Base-by-base conservation (phyloP, 2,113 vertebrate genomes). In the Mus spicilegus region DNA sequence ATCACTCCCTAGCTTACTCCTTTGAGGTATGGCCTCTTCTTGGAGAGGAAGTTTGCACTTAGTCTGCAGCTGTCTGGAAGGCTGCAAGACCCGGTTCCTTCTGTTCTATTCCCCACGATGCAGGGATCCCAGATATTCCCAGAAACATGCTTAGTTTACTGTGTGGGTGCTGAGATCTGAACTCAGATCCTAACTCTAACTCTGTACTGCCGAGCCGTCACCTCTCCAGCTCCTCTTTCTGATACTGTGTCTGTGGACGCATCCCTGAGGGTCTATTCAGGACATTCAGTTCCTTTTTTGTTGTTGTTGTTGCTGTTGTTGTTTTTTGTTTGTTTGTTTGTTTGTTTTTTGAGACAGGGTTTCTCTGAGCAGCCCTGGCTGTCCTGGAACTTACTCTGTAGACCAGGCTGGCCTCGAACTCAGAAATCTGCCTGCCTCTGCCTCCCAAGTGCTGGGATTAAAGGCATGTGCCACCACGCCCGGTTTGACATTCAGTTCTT, bases 181-280 rank as follows among this genome's bases (percentile, higher is more conserved):
- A 65, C n/a, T 9, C n/a, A 30, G 80, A 26, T 3, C n/a, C 24
- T 26, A 1, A 30, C 13, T 85, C 7, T 63, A 14, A 30, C 13
- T 85, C 7, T 63, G 14, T 2, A 63, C n/a, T 84, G 56, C n/a
- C 5, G 58, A 42, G 24, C 13, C 13, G 8, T 42, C 42, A 42
- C 33, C 61, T 65, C 82, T 46, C 14, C 46, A 39, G 26, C 36
- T 85, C 14, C 26, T 85, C 24, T 33, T 30, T 11, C 39, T 33
- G 8, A 33, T 2, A 14, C 3, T 16, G 1, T 28, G 1, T 30
- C 72, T 76, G 13, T 4, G 22, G 65, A 4, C 19, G 5, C 63
- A 22, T 12, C 16, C 17, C 3, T 12, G 1, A 16, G 3, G 33
- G 33, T 28, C 1, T 5, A 17, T 1, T 33, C 28, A 0, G 0